Percentiles rank a stretch among this genome's conserved stretches.
Evolutionary conservation across 2,113 vertebrate species (phyloP).

Genomic region (Oncorhynchus kisutch): DNA sequence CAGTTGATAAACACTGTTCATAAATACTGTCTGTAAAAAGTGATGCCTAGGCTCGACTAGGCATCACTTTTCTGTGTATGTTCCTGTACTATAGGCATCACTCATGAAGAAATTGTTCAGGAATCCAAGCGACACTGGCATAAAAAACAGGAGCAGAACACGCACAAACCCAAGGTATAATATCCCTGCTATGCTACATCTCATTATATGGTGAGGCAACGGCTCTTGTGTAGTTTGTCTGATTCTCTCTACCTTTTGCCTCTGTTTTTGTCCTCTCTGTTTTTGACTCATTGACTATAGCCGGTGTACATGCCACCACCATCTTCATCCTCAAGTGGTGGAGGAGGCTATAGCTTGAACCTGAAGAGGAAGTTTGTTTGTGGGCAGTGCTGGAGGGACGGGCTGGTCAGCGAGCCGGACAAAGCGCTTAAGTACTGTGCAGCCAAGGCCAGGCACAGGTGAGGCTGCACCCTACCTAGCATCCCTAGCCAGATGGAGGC

Average conservation of each 20-base stretch:
- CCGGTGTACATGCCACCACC: background rate
- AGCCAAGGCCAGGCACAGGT: conserved; percentile 90
- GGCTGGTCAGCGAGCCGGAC: conserved; percentile 86
- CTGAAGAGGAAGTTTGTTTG: conserved; percentile 93
- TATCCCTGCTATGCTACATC: background rate
- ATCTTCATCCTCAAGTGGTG: background rate
- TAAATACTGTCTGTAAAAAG: background rate
- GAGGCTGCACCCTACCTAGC: conserved; percentile 21
- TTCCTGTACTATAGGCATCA: conserved; percentile 76
- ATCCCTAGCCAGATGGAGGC: background rate
- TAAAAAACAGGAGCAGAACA: conserved; percentile 76
- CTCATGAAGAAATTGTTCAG: conserved; percentile 86
- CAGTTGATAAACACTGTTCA: no score
- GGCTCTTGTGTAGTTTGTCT: background rate
- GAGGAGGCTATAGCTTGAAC: conserved; percentile 37
- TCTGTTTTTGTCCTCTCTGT: background rate
- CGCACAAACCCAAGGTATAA: conserved; percentile 70
- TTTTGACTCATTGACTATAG: background rate
- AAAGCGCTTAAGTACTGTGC: conserved; percentile 87
- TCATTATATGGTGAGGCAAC: background rate
- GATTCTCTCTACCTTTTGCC: background rate
- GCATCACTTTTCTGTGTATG: conserved; percentile 2
- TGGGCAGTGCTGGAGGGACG: conserved; percentile 84
- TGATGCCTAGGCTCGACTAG: no score
- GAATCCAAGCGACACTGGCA: conserved; percentile 84